Base-by-base conservation (phyloP, 2,797 vertebrate genomes). In the Falco biarmicus region DNA sequence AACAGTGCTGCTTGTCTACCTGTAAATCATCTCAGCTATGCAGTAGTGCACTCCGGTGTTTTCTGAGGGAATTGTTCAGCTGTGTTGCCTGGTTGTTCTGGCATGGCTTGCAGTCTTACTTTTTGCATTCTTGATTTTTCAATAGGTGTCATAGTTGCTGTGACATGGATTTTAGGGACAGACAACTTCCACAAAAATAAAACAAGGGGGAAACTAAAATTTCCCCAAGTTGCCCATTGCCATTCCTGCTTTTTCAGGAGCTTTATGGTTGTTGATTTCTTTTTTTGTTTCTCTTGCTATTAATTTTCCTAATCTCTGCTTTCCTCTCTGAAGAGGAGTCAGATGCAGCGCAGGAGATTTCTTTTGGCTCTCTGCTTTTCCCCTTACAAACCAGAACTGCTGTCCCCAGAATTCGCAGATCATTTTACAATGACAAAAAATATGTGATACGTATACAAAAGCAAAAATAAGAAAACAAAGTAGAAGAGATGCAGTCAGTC, bases 31-130 rank as follows among this genome's bases (percentile, higher is more conserved):
- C 61, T 75, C 9, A 37, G 16, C 50, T 84, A 4, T 0, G 17
- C 74, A 75, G 68, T 39, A 90, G 86, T 83, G 93, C 92, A 39
- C 90, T 85, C 93, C 93, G 75, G 80, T 93, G 94, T 90, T 80
- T 89, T 41, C 61, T 3, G 5, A 85, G 75, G 64, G 92, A 93
- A 93, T 32, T 71, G 48, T 70, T 88, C 28, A 39, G 57, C 48
- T 70, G 10, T 19, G 34, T 60, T 90, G 22, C 41, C 24, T 59
- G 41, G 61, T 31, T 19, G 1, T 11, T 74, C 45, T 60, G 69
- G 43, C 6, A 4, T 26, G 32, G 5, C 45, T 61, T 51, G 26
- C 34, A 24, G 54, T 45, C 8, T 47, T 68, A 31, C 0, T 0
- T 43, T 78, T 61, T 82, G 10, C 15, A 9, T 80, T 87, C 39